Evolutionary conservation across 2,113 vertebrate species (phyloP).

Genomic region (Lates calcarifer): DNA sequence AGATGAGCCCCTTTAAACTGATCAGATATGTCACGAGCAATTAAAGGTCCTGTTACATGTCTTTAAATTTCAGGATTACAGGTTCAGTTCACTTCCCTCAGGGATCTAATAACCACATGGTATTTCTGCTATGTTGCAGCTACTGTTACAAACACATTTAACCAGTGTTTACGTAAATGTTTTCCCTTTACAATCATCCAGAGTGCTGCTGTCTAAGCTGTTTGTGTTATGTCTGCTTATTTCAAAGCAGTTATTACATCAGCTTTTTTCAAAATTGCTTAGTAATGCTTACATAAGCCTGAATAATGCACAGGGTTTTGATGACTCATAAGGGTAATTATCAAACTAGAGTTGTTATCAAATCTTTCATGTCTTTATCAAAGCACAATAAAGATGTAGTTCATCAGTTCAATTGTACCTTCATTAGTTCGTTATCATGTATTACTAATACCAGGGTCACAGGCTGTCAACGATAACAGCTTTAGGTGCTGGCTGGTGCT

Average conservation of each 20-base stretch:
- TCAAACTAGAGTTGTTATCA: neutral
- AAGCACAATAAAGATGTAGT: neutral
- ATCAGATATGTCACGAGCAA: conserved; percentile 34
- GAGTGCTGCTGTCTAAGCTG: neutral
- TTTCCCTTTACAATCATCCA: neutral
- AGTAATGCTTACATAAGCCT: neutral
- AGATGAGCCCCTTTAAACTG: conserved; percentile 27
- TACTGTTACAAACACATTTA: conserved; percentile 3
- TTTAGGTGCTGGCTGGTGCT: neutral
- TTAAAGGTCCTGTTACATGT: conserved; percentile 30
- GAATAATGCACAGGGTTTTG: neutral
- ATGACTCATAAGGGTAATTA: neutral
- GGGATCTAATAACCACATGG: conserved; percentile 13
- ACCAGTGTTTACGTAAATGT: neutral
- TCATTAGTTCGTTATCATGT: neutral
- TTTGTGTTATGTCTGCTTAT: neutral
- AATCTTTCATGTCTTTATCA: neutral
- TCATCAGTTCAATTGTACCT: neutral
- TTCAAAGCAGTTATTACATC: neutral
- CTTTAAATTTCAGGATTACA: conserved; percentile 52
- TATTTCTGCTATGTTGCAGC: conserved; percentile 28
- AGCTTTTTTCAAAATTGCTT: neutral
- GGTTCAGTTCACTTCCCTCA: conserved; percentile 9
- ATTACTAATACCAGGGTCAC: neutral
- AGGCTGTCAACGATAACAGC: neutral